These are phyloP conservation scores for Chloroclystis v-ata DNA, from an alignment of 2,888 invertebrate species.

Conservation along the genomic window DNA sequence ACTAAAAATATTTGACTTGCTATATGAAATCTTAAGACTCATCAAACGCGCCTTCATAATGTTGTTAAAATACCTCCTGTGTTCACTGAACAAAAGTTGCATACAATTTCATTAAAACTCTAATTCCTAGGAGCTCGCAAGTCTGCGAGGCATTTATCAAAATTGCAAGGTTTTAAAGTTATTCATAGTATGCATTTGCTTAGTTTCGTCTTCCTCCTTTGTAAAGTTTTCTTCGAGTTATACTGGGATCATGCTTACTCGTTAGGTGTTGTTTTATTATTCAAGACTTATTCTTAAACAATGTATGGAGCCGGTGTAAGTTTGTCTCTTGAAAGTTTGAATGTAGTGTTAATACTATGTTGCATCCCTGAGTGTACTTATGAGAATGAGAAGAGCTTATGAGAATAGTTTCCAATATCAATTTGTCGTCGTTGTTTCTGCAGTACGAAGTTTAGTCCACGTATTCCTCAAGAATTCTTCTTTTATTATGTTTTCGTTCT, in stretches of 20 bases:
- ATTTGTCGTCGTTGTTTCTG: too few relatives aligned
- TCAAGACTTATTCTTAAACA: neutral
- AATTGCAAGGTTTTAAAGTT: constrained; percentile 5
- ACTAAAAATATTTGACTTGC: too few relatives aligned
- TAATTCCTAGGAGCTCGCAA: constrained; percentile 10
- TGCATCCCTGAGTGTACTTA: too few relatives aligned
- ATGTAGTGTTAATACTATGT: too few relatives aligned
- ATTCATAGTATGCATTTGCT: constrained; percentile 1
- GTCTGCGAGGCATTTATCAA: constrained; percentile 8
- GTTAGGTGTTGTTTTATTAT: neutral
- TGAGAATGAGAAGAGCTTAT: too few relatives aligned
- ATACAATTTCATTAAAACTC: constrained; percentile 5
- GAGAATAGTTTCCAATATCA: too few relatives aligned
- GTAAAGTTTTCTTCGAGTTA: neutral
- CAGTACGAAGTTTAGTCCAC: too few relatives aligned
- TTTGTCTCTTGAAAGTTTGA: neutral
- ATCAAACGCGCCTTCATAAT: too few relatives aligned
- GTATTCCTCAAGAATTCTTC: too few relatives aligned
- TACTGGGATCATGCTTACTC: neutral
- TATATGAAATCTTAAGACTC: too few relatives aligned
- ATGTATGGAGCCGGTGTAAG: neutral
- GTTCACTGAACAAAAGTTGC: neutral
- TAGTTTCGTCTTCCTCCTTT: constrained; percentile 9
- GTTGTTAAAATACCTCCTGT: too few relatives aligned
- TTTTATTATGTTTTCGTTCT: too few relatives aligned